Conservation (phyloP, 2,113 vertebrate species). For the Tenrec ecaudatus region DNA sequence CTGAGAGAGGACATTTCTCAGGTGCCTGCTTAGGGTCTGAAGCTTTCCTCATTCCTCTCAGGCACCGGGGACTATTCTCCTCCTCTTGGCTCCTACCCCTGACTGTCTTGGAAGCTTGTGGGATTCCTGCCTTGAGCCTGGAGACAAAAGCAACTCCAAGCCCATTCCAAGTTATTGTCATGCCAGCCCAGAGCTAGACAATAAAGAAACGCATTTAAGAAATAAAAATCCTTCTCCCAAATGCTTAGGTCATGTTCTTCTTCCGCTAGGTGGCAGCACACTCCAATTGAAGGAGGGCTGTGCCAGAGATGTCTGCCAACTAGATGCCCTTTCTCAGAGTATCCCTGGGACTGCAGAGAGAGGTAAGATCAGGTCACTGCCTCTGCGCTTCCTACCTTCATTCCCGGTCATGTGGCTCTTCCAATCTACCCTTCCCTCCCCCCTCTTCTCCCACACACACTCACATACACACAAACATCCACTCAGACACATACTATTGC, state of each 20-base stretch:
- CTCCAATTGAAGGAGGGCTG: neutral
- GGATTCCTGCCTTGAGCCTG: too few species aligned
- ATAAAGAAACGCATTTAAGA: neutral
- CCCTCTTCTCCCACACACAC: too few species aligned
- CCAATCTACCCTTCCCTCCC: neutral
- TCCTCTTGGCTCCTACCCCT: neutral
- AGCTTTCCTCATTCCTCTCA: too few species aligned
- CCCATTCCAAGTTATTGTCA: too few species aligned
- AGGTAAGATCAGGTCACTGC: neutral
- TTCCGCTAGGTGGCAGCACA: conserved; percentile 78
- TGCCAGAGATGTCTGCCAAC: neutral
- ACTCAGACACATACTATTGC: neutral
- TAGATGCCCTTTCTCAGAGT: neutral
- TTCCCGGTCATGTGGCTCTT: neutral
- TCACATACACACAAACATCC: too few species aligned
- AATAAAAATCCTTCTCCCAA: neutral
- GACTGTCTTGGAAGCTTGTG: accelerated
- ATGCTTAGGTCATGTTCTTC: neutral
- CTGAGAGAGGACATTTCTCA: neutral
- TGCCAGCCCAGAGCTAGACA: neutral
- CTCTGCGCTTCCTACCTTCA: neutral
- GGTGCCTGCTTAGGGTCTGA: neutral
- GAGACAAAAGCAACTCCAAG: neutral
- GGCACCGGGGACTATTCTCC: neutral
- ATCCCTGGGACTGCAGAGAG: neutral